Evolutionary conservation across 2,113 vertebrate species (phyloP).

Genomic region (Phoenicopterus ruber): DNA sequence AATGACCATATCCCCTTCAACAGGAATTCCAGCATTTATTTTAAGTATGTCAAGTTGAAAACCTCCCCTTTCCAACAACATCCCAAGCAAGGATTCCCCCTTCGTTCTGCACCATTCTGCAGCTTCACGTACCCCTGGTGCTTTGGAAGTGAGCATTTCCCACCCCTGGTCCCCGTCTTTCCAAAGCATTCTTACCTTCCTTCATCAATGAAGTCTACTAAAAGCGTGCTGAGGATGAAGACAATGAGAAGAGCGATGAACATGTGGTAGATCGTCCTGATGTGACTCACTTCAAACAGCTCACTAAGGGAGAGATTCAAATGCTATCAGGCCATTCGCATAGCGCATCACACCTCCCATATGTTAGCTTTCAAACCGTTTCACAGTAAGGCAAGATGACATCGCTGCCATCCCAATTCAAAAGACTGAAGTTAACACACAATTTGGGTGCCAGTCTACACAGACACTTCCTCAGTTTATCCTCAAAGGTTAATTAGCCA

Average conservation of each 20-base stretch:
- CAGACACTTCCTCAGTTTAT: not conserved
- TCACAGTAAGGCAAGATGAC: not conserved
- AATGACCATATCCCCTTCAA: not conserved
- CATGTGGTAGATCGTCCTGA: conserved; percentile 98
- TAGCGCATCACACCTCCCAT: not conserved
- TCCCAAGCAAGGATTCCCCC: not conserved
- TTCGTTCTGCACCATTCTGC: not conserved
- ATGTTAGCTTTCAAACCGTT: not conserved
- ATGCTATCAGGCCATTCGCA: not conserved
- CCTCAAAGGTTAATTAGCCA: not conserved
- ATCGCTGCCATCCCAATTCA: not conserved
- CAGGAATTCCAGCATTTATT: not conserved
- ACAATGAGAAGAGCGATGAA: conserved; percentile 95
- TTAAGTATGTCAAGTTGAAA: not conserved
- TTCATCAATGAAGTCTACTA: conserved; percentile 94
- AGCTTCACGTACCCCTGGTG: not conserved
- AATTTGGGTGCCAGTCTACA: not conserved
- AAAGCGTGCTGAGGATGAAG: conserved; percentile 92
- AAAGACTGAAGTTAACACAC: not conserved
- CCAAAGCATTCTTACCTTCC: conserved; percentile 81
- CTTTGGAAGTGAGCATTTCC: not conserved
- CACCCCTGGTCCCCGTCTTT: not conserved
- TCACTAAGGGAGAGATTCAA: conserved; percentile 76
- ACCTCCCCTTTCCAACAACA: not conserved
- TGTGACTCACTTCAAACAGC: conserved; percentile 97